phyloP scores from a whole-genome alignment of 2,797 vertebrate genomes.

The Pseudomugil gertrudae region DNA sequence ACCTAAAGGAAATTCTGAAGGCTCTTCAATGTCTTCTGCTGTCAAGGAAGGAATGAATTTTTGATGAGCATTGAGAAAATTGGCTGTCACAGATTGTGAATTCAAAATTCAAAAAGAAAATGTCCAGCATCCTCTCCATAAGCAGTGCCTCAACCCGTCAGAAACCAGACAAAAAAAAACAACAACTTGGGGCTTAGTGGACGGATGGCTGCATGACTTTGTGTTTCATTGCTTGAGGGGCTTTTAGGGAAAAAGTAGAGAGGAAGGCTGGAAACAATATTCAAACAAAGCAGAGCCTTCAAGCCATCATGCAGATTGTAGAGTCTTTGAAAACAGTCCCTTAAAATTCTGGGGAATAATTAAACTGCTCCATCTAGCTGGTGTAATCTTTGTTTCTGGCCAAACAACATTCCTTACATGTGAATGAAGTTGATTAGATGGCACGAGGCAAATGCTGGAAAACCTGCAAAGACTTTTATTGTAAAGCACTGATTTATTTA shows the following conservation, averaged over 20 bases:
- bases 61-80: constrained; percentile 3
- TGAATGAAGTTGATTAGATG: constrained; percentile 42
- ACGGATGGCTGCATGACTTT: constrained; percentile 17
- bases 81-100: neutral
- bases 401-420: constrained; percentile 60
- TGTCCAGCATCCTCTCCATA: neutral
- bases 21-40: neutral
- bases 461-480: constrained; percentile 4
- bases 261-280: constrained; percentile 36
- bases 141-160: neutral
- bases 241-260: constrained; percentile 50
- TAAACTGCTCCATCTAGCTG: constrained; percentile 42
- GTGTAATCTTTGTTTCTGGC: constrained; percentile 66
- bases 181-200: neutral
- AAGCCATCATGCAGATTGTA: constrained; percentile 54
- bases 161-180: neutral
- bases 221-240: constrained; percentile 36
- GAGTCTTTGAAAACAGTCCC: constrained; percentile 49
- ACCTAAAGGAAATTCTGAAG: neutral
- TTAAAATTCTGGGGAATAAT: constrained; percentile 47
- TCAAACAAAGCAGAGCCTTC: constrained; percentile 59
- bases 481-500: too few species aligned
- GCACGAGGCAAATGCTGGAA: constrained; percentile 17
- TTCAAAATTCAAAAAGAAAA: neutral
- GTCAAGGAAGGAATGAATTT: constrained; percentile 1